These are phyloP conservation scores for Ptilodon capucinus DNA, from an alignment of 2,888 invertebrate species.

Conservation along the genomic window DNA sequence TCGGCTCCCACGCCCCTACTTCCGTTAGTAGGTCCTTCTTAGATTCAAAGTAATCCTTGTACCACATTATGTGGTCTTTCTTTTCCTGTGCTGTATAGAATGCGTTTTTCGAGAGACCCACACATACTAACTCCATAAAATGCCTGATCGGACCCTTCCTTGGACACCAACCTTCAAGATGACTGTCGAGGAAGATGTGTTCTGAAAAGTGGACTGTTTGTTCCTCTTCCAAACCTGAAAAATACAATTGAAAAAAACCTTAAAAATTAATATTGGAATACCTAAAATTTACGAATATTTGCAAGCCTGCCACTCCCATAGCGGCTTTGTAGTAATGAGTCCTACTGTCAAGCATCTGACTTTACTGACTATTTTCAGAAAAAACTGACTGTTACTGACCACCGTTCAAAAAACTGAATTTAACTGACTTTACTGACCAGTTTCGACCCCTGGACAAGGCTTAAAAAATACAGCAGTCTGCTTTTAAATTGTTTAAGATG, in stretches of 20 bases:
- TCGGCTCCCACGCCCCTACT: slow-evolving; percentile 81
- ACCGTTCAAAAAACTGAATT: too few species aligned
- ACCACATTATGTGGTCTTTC: slow-evolving; percentile 95
- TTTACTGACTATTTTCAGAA: too few species aligned
- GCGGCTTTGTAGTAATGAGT: too few species aligned
- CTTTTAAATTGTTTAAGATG: too few species aligned
- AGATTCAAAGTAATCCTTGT: slow-evolving; percentile 92
- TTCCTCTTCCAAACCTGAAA: slow-evolving; percentile 84
- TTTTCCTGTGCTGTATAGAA: slow-evolving; percentile 95
- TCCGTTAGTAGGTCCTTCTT: slow-evolving; percentile 88
- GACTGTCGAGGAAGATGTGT: slow-evolving; percentile 95
- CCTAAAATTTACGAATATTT: too few species aligned
- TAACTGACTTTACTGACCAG: too few species aligned
- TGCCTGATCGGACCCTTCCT: slow-evolving; percentile 94
- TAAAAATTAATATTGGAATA: too few species aligned
- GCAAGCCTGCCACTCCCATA: too few species aligned
- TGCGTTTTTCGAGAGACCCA: slow-evolving; percentile 97
- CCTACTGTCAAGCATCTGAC: too few species aligned
- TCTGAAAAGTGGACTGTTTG: slow-evolving; percentile 92
- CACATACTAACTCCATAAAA: slow-evolving; percentile 98
- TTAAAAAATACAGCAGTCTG: too few species aligned
- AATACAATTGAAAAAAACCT: neutral
- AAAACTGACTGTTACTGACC: too few species aligned
- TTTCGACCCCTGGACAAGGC: too few species aligned
- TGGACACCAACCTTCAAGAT: slow-evolving; percentile 95